Percentiles rank a stretch among this genome's conserved stretches.
These are phyloP conservation scores for Epicauta chinensis DNA, from an alignment of 1,140 invertebrate species.

Conservation along the genomic window DNA sequence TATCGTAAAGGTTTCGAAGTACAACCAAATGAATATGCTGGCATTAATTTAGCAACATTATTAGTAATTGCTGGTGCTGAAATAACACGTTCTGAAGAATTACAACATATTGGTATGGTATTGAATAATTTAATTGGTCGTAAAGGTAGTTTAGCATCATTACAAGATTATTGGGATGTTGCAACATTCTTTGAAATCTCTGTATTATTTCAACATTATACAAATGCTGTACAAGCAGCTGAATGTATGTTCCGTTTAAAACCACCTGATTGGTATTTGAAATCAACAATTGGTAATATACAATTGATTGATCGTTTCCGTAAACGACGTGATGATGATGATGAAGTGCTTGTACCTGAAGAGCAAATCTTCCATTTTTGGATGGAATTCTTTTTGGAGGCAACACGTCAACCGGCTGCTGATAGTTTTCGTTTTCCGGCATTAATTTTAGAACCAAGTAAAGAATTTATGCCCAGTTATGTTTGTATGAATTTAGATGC, in stretches of 20 bases:
- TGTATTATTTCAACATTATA: conserved; percentile 94
- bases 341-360: conserved; percentile 68
- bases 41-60: conserved; percentile 96
- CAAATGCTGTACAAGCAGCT: conserved; percentile 94
- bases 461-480: conserved; percentile 90
- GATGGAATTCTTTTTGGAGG: conserved; percentile 98
- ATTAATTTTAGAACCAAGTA: conserved; percentile 87
- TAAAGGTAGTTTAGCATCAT: conserved; percentile 87
- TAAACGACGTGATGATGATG: conserved; percentile 66
- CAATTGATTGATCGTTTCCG: conserved; percentile 89
- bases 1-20: conserved; percentile 97
- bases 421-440: conserved; percentile 86
- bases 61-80: conserved; percentile 97
- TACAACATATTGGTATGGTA: conserved; percentile 88
- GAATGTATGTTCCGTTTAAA: conserved; percentile 99
- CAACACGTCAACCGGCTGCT: conserved; percentile 70
- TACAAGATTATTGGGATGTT: conserved; percentile 99
- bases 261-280: conserved; percentile 97
- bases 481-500: conserved; percentile 91
- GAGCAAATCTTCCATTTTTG: conserved; percentile 92
- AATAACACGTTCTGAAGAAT: conserved; percentile 83
- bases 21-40: conserved; percentile 98
- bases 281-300: conserved; percentile 98
- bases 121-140: conserved; percentile 97
- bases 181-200: conserved; percentile 99